Base-by-base conservation (phyloP, 2,888 invertebrate genomes). In the Chaitophorus viminalis region DNA sequence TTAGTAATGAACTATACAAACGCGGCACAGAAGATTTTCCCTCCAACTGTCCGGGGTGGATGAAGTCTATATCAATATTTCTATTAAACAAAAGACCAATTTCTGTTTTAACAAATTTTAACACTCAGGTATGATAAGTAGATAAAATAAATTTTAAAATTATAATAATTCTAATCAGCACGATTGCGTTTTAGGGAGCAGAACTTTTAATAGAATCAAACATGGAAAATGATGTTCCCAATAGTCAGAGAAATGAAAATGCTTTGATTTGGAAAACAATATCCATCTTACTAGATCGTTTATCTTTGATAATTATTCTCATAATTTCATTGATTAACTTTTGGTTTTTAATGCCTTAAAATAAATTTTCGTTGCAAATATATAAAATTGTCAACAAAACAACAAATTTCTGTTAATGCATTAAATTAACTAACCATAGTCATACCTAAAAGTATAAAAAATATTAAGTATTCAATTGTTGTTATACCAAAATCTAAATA, bases 71-170 rank as follows among this genome's bases (percentile, higher is more conserved):
- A 60, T 74, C 29, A 21, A 31, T 3, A 39, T 74, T 74, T 79
- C 17, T 79, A 31, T 86, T 86, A 86, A 86, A 29, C 60, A 79
- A 79, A 72, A 86, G 14, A 79, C 72, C 79, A 60, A 79, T 78
- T 74, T 18, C 31, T 25, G 3, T 86, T 29, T 39, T 86, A 5
- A 86, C 86, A 33, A 72, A 74, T 72, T 79, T 79, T 29, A 60
- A 86, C 14, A 79, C 25, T 9, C 86, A 74, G 60, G 86, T 79
- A 60, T 60, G 39, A 39, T 75, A 65, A 1, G 60, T 39, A 75
- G 65, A 60, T 65, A 31, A 29, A n/a, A 11, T 17, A 29, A 14
- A 65, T 46, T 65, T 82, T 54, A 60, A 82, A 74, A 39, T 4
- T 60, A 36, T 29, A n/a, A 54, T 72, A 8, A 14, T 74, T 82